Evolutionary conservation across 2,113 vertebrate genomes (phyloP).

Genomic region (Bucco capensis): DNA sequence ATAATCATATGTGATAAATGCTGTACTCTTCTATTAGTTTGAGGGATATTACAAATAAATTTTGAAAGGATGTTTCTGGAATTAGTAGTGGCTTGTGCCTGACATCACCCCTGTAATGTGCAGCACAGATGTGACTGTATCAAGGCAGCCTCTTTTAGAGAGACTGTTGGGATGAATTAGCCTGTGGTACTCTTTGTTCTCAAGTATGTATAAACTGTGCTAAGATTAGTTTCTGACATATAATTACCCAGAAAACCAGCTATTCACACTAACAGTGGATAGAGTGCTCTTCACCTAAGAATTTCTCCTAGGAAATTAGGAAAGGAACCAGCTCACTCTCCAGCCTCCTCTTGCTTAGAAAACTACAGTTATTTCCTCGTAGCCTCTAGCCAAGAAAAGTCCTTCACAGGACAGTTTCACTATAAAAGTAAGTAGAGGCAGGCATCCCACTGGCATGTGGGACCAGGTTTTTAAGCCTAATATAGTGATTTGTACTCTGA

Average conservation of each 20-base stretch:
- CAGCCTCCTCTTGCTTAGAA: neutral
- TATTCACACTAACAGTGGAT: neutral
- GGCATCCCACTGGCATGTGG: neutral
- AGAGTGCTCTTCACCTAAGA: neutral
- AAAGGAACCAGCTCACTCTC: neutral
- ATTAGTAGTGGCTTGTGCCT: neutral
- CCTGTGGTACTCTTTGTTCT: neutral
- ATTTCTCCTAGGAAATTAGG: neutral
- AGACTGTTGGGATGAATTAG: neutral
- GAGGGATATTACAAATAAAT: neutral
- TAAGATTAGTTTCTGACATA: neutral
- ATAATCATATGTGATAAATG: neutral
- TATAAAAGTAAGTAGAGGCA: neutral
- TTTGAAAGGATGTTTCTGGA: neutral
- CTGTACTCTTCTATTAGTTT: neutral
- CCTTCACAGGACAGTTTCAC: neutral
- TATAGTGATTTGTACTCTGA: neutral
- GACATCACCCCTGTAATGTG: neutral
- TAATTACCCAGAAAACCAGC: neutral
- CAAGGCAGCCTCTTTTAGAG: neutral
- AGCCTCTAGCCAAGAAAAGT: neutral
- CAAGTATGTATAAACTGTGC: neutral
- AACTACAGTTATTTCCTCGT: neutral
- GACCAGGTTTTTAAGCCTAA: neutral
- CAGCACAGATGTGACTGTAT: neutral